phyloP scores from a whole-genome alignment of 92 coral and sea anemone genomes.

The Heteractis magnifica region DNA sequence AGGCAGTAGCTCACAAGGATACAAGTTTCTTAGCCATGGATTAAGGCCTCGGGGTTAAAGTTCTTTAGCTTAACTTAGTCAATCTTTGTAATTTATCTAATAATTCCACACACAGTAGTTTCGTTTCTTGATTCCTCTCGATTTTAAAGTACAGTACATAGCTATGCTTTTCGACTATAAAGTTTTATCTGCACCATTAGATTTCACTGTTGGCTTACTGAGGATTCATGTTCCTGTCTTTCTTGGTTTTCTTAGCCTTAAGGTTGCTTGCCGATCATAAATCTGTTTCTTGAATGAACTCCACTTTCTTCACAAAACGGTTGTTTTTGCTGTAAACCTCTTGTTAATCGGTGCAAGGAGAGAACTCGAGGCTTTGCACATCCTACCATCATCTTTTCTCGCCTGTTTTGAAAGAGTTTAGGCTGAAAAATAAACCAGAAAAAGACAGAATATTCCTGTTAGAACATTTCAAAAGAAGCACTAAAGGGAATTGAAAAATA shows the following conservation, averaged over 20 bases:
- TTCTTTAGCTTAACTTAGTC: neutral
- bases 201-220: neutral
- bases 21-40: neutral
- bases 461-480: too few species aligned
- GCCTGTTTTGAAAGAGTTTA: too few species aligned
- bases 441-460: too few species aligned
- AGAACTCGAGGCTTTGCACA: too few species aligned
- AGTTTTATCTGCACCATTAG: neutral
- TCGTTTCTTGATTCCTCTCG: neutral
- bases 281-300: too few species aligned
- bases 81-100: neutral
- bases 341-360: too few species aligned
- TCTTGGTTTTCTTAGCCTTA: neutral
- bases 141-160: neutral
- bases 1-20: neutral
- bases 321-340: too few species aligned
- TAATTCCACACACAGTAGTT: neutral
- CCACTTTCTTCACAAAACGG: too few species aligned
- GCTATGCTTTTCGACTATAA: neutral
- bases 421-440: too few species aligned
- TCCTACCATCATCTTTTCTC: too few species aligned
- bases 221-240: neutral
- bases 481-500: too few species aligned
- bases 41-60: conserved; percentile 3
- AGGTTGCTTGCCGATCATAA: too few species aligned